These are phyloP conservation scores for Ectemnius lituratus DNA, from an alignment of 2,888 invertebrate genomes.

Conservation along the genomic window DNA sequence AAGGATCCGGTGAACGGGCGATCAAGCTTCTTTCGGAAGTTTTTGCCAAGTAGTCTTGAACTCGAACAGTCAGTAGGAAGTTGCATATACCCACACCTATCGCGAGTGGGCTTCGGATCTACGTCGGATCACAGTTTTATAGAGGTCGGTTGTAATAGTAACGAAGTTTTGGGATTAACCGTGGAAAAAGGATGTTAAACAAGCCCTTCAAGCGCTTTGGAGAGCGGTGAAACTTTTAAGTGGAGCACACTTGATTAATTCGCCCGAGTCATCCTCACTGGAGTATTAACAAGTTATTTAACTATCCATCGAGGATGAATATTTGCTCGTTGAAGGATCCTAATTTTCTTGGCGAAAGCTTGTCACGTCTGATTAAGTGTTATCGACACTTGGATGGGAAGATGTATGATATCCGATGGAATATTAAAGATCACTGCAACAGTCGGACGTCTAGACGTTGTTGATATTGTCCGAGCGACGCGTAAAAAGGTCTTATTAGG, in stretches of 20 bases:
- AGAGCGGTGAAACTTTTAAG: slow-evolving; percentile 20
- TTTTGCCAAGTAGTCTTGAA: slow-evolving; percentile 16
- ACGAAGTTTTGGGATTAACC: slow-evolving; percentile 30
- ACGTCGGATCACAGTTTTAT: slow-evolving; percentile 30
- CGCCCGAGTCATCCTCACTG: slow-evolving; percentile 20
- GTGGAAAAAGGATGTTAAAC: slow-evolving; percentile 25
- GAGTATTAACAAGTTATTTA: slow-evolving; percentile 22
- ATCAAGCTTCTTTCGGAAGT: slow-evolving; percentile 38
- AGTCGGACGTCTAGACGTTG: too few relatives aligned
- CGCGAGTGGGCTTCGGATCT: slow-evolving; percentile 8
- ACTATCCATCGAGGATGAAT: not conserved
- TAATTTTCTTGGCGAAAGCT: not conserved
- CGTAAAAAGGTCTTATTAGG: not conserved
- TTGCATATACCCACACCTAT: slow-evolving; percentile 28
- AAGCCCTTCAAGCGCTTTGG: slow-evolving; percentile 21
- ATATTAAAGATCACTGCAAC: not conserved
- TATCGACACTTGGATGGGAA: not conserved
- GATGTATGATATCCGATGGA: not conserved
- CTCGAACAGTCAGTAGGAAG: slow-evolving; percentile 36
- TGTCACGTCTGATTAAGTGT: not conserved
- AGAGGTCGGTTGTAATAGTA: slow-evolving; percentile 23
- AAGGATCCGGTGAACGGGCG: slow-evolving; percentile 28
- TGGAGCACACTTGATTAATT: slow-evolving; percentile 31
- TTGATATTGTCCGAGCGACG: too few relatives aligned
- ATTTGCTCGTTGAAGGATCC: not conserved